Percentiles rank a stretch among this genome's conserved stretches.
Evolutionary conservation across 2,113 vertebrate genomes (phyloP).

Genomic region (Indri indri): DNA sequence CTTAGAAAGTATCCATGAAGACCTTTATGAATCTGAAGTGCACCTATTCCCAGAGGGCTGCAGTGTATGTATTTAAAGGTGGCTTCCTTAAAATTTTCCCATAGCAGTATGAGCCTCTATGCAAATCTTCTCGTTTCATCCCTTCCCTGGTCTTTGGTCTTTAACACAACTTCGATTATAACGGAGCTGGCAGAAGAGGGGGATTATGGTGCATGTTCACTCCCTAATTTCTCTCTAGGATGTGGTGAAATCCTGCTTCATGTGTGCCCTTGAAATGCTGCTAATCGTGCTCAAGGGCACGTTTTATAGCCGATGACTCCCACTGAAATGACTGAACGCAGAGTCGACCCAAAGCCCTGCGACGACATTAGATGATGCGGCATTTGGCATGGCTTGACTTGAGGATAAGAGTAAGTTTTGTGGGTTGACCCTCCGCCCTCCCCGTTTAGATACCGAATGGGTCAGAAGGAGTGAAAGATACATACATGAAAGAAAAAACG

Average conservation of each 20-base stretch:
- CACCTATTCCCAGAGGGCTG: background rate
- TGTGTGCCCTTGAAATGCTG: conserved; percentile 36
- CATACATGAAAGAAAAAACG: background rate
- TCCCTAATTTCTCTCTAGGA: conserved; percentile 8
- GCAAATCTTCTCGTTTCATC: background rate
- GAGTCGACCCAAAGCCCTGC: conserved; percentile 33
- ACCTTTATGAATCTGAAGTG: background rate
- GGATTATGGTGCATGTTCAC: background rate
- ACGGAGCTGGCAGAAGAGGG: background rate
- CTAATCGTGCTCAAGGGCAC: conserved; percentile 44
- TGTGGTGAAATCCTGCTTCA: background rate
- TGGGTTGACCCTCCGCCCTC: background rate
- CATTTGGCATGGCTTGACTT: background rate
- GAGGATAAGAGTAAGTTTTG: background rate
- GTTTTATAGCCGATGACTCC: conserved; percentile 38
- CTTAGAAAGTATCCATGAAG: background rate
- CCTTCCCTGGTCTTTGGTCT: background rate
- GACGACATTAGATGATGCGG: conserved; percentile 50
- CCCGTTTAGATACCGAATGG: background rate
- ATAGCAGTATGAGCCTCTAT: background rate
- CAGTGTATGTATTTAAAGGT: background rate
- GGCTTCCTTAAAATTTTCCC: background rate
- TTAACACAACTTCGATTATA: background rate
- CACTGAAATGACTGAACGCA: conserved; percentile 20
- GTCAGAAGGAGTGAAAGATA: background rate